Evolutionary conservation across 2,888 invertebrate species (phyloP).

Genomic region (Aricia artaxerxes): DNA sequence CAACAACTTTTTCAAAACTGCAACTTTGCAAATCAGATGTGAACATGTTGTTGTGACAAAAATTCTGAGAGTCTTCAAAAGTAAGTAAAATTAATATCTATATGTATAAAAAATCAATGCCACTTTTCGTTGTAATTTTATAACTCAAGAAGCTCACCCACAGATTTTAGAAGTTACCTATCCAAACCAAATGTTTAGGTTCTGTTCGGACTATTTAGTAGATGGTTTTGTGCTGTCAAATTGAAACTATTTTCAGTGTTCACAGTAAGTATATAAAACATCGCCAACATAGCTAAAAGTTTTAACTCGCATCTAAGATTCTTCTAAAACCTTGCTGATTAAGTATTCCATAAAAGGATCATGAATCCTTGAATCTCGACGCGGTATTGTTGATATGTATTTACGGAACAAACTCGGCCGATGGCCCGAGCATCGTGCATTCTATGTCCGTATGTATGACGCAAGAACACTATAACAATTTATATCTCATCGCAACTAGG

Average conservation of each 20-base stretch:
- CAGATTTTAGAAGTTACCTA: too few species aligned
- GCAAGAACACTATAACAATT: conserved; percentile 27
- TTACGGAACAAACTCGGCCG: conserved; percentile 16
- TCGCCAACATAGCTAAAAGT: neutral
- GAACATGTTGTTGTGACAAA: neutral
- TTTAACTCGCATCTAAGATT: neutral
- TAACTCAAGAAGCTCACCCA: too few species aligned
- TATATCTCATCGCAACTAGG: conserved; percentile 24
- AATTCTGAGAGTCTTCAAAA: neutral
- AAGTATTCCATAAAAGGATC: neutral
- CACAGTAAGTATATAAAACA: neutral
- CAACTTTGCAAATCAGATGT: neutral
- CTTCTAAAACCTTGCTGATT: neutral
- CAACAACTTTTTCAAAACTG: neutral
- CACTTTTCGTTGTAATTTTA: too few species aligned
- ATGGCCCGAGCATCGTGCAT: conserved; percentile 10
- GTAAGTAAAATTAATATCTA: neutral
- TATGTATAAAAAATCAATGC: too few species aligned
- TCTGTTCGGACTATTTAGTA: too few species aligned
- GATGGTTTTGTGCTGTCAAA: too few species aligned
- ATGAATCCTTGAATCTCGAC: neutral
- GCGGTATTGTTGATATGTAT: neutral
- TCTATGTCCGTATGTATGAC: conserved; percentile 26
- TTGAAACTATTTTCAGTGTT: neutral
- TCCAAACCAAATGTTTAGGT: too few species aligned